Evolutionary conservation across 2,797 vertebrate genomes (phyloP).

Genomic region (Sebastes jordani): DNA sequence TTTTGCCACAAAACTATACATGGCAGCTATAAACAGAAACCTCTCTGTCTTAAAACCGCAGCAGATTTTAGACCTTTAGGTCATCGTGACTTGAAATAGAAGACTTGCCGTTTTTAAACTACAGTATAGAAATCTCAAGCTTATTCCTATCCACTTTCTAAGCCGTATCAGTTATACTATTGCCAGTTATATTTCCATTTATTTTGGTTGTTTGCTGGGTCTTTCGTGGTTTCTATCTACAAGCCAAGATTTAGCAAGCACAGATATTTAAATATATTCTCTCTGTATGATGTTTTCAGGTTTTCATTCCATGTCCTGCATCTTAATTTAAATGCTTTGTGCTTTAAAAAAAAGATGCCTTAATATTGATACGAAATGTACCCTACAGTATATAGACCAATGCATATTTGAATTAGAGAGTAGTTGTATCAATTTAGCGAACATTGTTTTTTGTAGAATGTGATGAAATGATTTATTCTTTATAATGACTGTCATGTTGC

Average conservation of each 20-base stretch:
- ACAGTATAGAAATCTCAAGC: not conserved
- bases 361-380: conserved; percentile 14
- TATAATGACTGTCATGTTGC: conserved; percentile 12
- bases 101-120: conserved; percentile 9
- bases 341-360: conserved; percentile 43
- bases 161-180: not conserved
- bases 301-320: not conserved
- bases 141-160: not conserved
- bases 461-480: conserved; percentile 3
- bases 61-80: conserved; percentile 19
- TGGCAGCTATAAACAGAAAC: conserved; percentile 33
- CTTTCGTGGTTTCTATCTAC: not conserved
- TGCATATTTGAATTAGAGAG: not conserved
- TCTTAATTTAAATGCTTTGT: not conserved
- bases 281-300: conserved; percentile 4
- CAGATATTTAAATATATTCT: not conserved
- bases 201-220: not conserved
- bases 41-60: conserved; percentile 14
- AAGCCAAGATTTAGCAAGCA: conserved; percentile 3
- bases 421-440: not conserved
- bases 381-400: not conserved
- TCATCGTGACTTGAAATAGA: not conserved
- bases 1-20: conserved; percentile 19
- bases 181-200: not conserved
- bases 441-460: conserved; percentile 1